Conservation (phyloP, 2,113 vertebrate species). For the Oceanodroma tethys region DNA sequence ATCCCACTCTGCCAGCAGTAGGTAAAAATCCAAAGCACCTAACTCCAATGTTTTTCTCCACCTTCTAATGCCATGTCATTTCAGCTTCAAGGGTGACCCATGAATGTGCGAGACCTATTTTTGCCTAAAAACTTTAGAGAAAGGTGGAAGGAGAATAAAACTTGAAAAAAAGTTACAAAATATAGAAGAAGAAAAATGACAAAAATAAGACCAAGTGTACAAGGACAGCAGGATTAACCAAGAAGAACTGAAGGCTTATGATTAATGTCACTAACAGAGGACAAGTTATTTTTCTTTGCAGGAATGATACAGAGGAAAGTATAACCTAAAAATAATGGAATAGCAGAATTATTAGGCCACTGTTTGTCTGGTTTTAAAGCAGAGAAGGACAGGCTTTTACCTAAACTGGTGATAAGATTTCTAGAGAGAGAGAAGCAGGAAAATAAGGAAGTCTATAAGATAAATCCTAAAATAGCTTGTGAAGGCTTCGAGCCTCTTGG, state of each 20-base stretch:
- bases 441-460: constrained; percentile 25
- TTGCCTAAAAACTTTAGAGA: neutral
- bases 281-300: neutral
- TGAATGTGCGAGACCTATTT: neutral
- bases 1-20: neutral
- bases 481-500: neutral
- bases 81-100: neutral
- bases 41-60: neutral
- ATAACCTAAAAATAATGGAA: neutral
- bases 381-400: neutral
- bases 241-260: neutral
- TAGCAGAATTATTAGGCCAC: neutral
- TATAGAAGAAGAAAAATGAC: neutral
- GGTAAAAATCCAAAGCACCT: neutral
- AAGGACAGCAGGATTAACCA: neutral
- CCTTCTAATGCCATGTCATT: neutral
- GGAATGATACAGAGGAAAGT: neutral
- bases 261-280: neutral
- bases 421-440: neutral
- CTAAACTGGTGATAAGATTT: neutral
- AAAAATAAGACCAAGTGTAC: neutral
- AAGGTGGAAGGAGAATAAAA: neutral
- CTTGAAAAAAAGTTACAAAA: neutral
- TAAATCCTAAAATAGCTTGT: constrained; percentile 26
- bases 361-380: neutral